These are phyloP conservation scores for Bolborhynchus lineola DNA, from an alignment of 2,113 vertebrate species.

Conservation along the genomic window DNA sequence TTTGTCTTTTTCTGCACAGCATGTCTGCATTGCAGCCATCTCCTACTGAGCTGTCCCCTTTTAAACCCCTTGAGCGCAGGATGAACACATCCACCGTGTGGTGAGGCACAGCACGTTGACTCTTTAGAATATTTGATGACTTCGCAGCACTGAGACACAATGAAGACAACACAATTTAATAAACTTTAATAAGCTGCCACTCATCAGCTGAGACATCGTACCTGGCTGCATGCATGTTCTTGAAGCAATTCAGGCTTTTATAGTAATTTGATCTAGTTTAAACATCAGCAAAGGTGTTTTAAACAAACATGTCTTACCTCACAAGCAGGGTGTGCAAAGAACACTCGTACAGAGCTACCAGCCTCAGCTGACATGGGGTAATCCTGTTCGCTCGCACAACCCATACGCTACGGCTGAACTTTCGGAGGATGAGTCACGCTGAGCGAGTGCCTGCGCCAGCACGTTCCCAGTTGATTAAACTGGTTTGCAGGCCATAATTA, in stretches of 20 bases:
- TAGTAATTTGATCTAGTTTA: background rate
- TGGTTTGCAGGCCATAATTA: slow-evolving; percentile 52
- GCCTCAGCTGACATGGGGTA: background rate
- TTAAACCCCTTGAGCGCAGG: background rate
- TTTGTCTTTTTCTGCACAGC: background rate
- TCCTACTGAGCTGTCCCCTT: background rate
- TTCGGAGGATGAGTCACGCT: background rate
- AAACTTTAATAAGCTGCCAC: slow-evolving; percentile 23
- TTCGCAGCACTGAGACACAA: background rate
- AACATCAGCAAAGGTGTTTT: background rate
- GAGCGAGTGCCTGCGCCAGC: background rate
- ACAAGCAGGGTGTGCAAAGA: background rate
- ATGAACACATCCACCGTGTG: background rate
- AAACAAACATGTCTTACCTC: background rate
- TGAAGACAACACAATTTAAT: background rate
- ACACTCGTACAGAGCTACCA: rapidly evolving
- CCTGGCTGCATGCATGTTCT: background rate
- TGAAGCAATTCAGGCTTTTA: background rate
- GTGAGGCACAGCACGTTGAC: background rate
- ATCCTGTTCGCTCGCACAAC: background rate
- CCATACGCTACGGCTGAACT: background rate
- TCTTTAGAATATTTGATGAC: background rate
- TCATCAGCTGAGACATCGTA: slow-evolving; percentile 5
- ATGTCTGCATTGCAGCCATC: background rate
- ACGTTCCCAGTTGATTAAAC: slow-evolving; percentile 7